Percentiles rank a stretch among this genome's conserved stretches.
These are phyloP conservation scores for Thunnus albacares DNA, from an alignment of 2,797 vertebrate species.

Conservation along the genomic window DNA sequence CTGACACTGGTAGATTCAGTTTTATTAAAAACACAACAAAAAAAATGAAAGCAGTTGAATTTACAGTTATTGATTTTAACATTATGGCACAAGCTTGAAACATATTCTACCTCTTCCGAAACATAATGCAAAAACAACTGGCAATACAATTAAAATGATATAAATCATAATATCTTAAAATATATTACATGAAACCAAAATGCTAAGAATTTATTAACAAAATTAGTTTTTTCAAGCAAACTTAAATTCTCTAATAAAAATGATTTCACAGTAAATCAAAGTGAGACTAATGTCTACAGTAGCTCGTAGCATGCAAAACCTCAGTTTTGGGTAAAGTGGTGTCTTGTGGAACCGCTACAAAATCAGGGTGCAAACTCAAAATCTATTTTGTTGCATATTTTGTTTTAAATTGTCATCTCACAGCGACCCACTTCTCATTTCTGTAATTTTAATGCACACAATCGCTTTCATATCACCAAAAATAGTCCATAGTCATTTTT, in stretches of 20 bases:
- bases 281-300: conserved; percentile 36
- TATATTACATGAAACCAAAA: conserved; percentile 52
- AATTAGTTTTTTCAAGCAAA: conserved; percentile 27
- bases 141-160: conserved; percentile 43
- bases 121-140: conserved; percentile 46
- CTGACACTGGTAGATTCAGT: conserved; percentile 28
- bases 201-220: conserved; percentile 31
- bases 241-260: conserved; percentile 44
- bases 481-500: conserved; percentile 53
- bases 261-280: conserved; percentile 43
- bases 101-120: conserved; percentile 39
- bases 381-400: conserved; percentile 74
- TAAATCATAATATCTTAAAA: conserved; percentile 49
- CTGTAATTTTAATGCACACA: conserved; percentile 36
- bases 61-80: conserved; percentile 58
- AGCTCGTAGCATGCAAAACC: conserved; percentile 60
- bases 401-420: conserved; percentile 43
- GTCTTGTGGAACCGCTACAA: conserved; percentile 41
- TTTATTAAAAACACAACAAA: conserved; percentile 74
- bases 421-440: conserved; percentile 24
- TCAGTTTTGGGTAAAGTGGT: conserved; percentile 38
- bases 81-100: conserved; percentile 57
- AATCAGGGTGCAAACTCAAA: conserved; percentile 54
- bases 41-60: conserved; percentile 60
- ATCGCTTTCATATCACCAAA: conserved; percentile 49